Percentiles rank a stretch among this genome's conserved stretches.
phyloP scores from a whole-genome alignment of 2,797 vertebrate genomes.

The Babyrousa celebensis region DNA sequence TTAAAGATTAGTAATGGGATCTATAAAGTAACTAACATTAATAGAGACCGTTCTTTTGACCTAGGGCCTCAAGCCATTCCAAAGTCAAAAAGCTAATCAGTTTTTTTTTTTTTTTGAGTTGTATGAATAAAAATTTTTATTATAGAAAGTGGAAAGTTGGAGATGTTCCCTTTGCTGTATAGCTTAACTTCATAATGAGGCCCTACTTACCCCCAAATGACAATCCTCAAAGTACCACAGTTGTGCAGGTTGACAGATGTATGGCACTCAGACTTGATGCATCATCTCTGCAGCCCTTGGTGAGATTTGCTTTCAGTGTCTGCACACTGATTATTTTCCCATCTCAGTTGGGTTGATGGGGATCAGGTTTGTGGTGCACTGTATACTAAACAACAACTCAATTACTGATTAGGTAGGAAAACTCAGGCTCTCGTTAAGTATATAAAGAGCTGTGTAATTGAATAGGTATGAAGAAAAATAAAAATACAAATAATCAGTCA shows the following conservation, averaged over 20 bases:
- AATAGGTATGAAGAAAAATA: slow-evolving; percentile 1
- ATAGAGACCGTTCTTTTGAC: slow-evolving; percentile 72
- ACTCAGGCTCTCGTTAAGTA: neutral
- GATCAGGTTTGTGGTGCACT: fast-evolving
- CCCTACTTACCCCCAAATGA: neutral
- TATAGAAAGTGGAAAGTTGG: neutral
- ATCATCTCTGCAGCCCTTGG: fast-evolving
- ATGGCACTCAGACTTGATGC: neutral
- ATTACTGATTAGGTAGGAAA: neutral
- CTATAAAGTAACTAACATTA: slow-evolving; percentile 76
- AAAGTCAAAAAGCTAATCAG: slow-evolving; percentile 69
- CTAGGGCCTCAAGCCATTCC: slow-evolving; percentile 34
- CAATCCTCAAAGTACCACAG: neutral
- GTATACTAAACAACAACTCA: slow-evolving; percentile 1
- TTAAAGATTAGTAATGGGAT: slow-evolving; percentile 77
- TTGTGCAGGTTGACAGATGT: neutral
- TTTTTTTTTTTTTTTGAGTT: slow-evolving; percentile 70
- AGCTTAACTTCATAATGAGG: neutral
- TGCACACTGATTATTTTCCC: neutral
- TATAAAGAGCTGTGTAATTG: neutral
- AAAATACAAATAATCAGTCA: neutral
- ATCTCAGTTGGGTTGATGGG: neutral
- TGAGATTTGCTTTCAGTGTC: slow-evolving; percentile 24
- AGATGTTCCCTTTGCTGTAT: neutral
- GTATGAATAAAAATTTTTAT: slow-evolving; percentile 58